Base-by-base conservation (phyloP, 2,797 vertebrate genomes). In the Sebastes itinus region DNA sequence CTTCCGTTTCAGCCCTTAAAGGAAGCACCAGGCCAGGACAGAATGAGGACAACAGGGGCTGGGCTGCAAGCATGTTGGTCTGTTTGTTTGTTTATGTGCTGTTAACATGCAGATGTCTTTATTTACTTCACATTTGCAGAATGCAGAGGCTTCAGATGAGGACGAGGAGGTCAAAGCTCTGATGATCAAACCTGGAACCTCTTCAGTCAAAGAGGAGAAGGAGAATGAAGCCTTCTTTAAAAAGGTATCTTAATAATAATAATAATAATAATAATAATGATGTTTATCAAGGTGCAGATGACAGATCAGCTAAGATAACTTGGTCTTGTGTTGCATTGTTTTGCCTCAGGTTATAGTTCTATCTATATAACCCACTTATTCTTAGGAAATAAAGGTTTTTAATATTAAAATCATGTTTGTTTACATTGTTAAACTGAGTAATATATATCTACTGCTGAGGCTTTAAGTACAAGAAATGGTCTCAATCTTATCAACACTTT, bases 161-260 rank as follows among this genome's bases (percentile, higher is more conserved):
- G 95, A 96, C 1, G 94, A 95, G 6, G 96, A 96, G 73, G 81
- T 52, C 35, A 90, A 32, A 86, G 86, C 92, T 14, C 92, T 96
- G 11, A 83, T 96, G 92, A 83, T 71, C 55, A 94, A 85, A 84
- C 60, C 94, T 23, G 94, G 94, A 65, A 14, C 90, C 66, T 84
- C 87, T 35, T 91, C 92, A 14, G 87, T 63, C 70, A 96, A 94
- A 84, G 95, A 96, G 75, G 96, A 95, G 4, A 96, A 95, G 85
- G 95, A 96, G 13, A 96, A 93, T 75, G 95, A 96, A 1, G 66
- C 82, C n/a, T 96, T 95, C 89, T 94, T 96, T 32, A 95, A 72
- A 83, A 96, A 96, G 95, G 96, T 96, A 7, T 22, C 3, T 23
- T 16, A 23, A 64, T 42, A 42, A 42, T 42, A 42, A 33, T 33